phyloP scores from a whole-genome alignment of 2,113 vertebrate genomes.

The Nesospiza acunhae region DNA sequence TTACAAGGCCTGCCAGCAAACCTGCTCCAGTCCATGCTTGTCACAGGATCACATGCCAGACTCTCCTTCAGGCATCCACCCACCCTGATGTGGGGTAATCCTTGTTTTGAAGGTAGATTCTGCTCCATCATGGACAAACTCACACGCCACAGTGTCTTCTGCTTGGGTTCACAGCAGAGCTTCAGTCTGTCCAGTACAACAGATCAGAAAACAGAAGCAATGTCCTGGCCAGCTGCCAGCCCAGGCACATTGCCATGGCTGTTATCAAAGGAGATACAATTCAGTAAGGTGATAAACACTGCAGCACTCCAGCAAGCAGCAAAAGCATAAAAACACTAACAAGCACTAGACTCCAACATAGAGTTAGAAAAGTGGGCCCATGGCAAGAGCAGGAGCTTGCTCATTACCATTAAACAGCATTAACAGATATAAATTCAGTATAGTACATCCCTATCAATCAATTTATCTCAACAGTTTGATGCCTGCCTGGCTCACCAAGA shows the following conservation, averaged over 20 bases:
- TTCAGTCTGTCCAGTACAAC: not conserved
- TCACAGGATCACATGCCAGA: fast-evolving
- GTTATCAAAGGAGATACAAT: not conserved
- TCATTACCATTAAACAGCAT: not conserved
- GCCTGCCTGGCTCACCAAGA: not conserved
- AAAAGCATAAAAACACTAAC: not conserved
- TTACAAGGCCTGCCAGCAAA: not conserved
- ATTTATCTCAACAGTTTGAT: not conserved
- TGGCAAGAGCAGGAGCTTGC: not conserved
- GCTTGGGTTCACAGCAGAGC: not conserved
- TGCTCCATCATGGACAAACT: not conserved
- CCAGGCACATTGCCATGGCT: not conserved
- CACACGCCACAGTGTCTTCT: not conserved
- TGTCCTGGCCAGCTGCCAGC: not conserved
- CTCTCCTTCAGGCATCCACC: not conserved
- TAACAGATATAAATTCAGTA: not conserved
- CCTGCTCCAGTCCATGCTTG: not conserved
- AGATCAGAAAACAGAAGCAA: not conserved
- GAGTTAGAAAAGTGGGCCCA: not conserved
- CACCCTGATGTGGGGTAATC: fast-evolving
- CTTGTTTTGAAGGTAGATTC: not conserved
- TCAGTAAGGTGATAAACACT: not conserved
- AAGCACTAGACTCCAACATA: not conserved
- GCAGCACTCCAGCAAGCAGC: not conserved
- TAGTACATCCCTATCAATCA: not conserved